Evolutionary conservation across 1,140 invertebrate genomes (phyloP).

Genomic region (Heliothis virescens): DNA sequence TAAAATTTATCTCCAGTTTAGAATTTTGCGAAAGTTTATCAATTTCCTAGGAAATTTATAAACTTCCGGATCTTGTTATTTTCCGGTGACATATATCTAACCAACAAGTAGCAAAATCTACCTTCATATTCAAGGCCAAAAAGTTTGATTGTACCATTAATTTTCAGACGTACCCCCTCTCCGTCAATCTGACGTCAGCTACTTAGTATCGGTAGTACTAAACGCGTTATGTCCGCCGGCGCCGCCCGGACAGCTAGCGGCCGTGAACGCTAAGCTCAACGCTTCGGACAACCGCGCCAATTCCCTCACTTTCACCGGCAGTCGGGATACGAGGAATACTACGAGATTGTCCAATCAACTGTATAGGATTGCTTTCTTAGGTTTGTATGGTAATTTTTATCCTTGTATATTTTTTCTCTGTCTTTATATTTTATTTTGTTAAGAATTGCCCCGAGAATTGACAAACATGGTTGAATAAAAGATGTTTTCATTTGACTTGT

Average conservation of each 20-base stretch:
- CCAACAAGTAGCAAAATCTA: no score
- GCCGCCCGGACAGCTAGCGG: conserved; percentile 79
- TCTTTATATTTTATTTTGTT: no score
- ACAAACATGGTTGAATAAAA: no score
- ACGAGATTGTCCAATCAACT: conserved; percentile 91
- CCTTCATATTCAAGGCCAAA: no score
- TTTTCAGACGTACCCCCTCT: conserved; percentile 94
- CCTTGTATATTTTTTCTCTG: no score
- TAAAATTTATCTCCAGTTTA: no score
- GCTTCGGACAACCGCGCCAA: conserved; percentile 89
- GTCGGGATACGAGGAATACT: conserved; percentile 90
- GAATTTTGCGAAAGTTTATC: no score
- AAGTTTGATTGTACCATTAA: no score
- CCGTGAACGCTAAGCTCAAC: conserved; percentile 76
- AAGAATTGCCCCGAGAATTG: neutral
- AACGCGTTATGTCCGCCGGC: conserved; percentile 90
- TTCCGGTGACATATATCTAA: no score
- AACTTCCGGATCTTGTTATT: no score
- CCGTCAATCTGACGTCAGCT: conserved; percentile 95
- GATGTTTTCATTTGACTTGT: neutral
- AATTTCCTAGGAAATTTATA: no score
- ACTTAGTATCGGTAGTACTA: conserved; percentile 95
- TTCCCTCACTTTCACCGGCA: conserved; percentile 91
- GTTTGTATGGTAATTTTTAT: conserved; percentile 50
- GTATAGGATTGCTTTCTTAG: conserved; percentile 95